Evolutionary conservation across 2,797 vertebrate species (phyloP).

Genomic region (Acomys russatus): DNA sequence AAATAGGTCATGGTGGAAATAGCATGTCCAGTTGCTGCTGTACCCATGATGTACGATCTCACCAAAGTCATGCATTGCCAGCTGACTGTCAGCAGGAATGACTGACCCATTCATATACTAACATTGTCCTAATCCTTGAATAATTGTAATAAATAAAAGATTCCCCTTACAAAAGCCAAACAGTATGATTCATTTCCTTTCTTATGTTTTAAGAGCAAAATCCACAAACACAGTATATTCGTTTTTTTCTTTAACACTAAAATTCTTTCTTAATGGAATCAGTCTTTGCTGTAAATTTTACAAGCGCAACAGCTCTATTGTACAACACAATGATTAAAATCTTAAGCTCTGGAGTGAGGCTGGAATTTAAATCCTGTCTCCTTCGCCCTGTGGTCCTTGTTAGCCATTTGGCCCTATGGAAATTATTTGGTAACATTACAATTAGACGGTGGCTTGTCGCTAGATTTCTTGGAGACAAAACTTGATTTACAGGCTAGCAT

Average conservation of each 20-base stretch:
- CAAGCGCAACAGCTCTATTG: neutral
- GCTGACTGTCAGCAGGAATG: neutral
- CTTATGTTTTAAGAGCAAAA: slow-evolving; percentile 51
- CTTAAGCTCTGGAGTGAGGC: neutral
- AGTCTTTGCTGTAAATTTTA: neutral
- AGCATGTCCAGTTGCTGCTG: neutral
- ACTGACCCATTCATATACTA: neutral
- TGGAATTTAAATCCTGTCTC: slow-evolving; percentile 25
- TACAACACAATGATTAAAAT: neutral
- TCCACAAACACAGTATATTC: neutral
- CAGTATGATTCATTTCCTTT: slow-evolving; percentile 12
- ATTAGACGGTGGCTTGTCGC: neutral
- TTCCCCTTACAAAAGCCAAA: slow-evolving; percentile 18
- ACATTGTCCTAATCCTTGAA: slow-evolving; percentile 23
- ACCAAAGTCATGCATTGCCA: neutral
- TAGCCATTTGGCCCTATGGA: neutral
- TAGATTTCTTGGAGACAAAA: neutral
- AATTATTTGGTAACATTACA: neutral
- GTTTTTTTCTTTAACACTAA: neutral
- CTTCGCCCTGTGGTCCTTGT: neutral
- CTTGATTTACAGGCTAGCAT: too few relatives aligned
- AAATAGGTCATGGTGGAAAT: neutral
- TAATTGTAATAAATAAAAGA: slow-evolving; percentile 14
- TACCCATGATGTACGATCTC: neutral
- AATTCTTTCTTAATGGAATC: neutral